These are phyloP conservation scores for Halictus quadricinctus DNA, from an alignment of 2,888 invertebrate genomes.

Conservation along the genomic window DNA sequence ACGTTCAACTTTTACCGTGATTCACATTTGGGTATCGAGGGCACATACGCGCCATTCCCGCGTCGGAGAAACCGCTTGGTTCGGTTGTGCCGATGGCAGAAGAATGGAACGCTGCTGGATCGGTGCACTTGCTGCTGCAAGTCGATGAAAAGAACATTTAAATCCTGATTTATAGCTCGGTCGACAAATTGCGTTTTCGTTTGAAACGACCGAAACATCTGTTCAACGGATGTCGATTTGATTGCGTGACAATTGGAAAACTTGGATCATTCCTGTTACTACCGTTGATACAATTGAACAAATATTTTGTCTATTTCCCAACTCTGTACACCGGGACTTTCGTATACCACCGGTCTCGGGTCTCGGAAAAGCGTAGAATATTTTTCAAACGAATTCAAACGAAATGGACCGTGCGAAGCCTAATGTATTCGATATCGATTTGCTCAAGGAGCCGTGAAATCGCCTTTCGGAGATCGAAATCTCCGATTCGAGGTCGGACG, in stretches of 20 bases:
- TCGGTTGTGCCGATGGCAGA: background rate
- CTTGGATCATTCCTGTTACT: background rate
- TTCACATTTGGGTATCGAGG: conserved; percentile 71
- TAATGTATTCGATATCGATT: background rate
- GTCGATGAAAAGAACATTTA: background rate
- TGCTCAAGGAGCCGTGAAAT: background rate
- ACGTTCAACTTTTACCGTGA: conserved; percentile 75
- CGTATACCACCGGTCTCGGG: no score
- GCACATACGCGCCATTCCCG: conserved; percentile 67
- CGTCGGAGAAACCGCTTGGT: background rate
- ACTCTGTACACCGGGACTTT: no score
- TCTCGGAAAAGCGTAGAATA: no score
- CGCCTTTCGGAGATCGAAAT: background rate
- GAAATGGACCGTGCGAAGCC: no score
- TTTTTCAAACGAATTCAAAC: no score
- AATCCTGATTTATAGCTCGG: background rate
- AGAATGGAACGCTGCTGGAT: background rate
- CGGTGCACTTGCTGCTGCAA: background rate
- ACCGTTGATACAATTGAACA: no score
- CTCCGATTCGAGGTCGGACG: background rate
- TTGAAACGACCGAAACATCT: background rate
- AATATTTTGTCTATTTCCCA: no score
- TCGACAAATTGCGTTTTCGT: background rate
- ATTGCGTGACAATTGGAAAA: background rate
- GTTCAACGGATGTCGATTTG: background rate